Base-by-base conservation (phyloP, 2,113 vertebrate species). In the Mastomys coucha region DNA sequence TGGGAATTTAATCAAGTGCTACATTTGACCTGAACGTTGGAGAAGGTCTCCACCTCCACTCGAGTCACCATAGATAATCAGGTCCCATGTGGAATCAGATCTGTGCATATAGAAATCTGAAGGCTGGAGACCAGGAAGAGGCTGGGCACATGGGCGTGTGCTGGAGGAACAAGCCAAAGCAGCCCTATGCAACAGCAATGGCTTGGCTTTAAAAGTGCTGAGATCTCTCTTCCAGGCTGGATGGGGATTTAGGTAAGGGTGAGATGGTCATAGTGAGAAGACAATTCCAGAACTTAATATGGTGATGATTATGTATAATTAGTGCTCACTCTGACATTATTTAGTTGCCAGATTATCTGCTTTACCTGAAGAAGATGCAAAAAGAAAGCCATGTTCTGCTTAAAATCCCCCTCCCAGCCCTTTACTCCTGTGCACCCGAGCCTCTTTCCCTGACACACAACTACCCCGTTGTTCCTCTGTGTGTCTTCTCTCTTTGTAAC, bases 191-290 rank as follows among this genome's bases (percentile, higher is more conserved):
- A 75, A 88, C 77, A 91, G 87, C 49, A 93, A 67, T 2, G 2
- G 6, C 42, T 26, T 77, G 56, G 51, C 58, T 86, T 96, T 22
- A 65, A 81, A 92, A 88, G 70, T 76, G 81, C 20, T 60, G 56
- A 75, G 53, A 72, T 63, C 67, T 19, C 22, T 75, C 67, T 92
- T 89, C 75, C 93, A 3, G 75, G 6, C 73, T 28, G 89, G 78
- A 87, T 69, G 20, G 24, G 19, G 39, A 93, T 31, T 72, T 58
- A 75, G 33, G 16, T 42, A 91, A 78, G 67, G 11, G 39, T 49
- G 36, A 69, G 65, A 92, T 51, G 39, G 42, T 92, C 45, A 95
- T 0, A 91, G 10, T 49, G 13, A 96, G 76, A 91, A 94, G 63
- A 75, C 33, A 56, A 90, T 82, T 91, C 28, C 13, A 82, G 67